Evolutionary conservation across 2,113 vertebrate species (phyloP).

Genomic region (Rhipidura dahli): DNA sequence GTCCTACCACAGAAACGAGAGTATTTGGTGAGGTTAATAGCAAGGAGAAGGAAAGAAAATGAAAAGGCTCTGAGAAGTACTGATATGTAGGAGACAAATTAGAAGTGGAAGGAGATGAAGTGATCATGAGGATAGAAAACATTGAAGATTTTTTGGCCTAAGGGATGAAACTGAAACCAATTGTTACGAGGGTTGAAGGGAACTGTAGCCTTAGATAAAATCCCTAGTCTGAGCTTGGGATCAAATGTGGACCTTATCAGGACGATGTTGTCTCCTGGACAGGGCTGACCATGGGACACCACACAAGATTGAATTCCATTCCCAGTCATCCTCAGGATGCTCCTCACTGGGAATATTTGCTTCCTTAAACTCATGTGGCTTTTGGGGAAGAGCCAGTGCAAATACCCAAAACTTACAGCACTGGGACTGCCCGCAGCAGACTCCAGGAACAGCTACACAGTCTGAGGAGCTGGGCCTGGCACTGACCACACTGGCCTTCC

Average conservation of each 20-base stretch:
- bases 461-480: background rate
- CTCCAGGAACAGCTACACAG: background rate
- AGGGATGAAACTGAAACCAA: background rate
- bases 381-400: background rate
- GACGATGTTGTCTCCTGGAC: background rate
- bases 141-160: background rate
- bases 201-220: background rate
- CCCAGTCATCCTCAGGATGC: fast-evolving
- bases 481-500: background rate
- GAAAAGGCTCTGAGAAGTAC: background rate
- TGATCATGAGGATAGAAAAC: background rate
- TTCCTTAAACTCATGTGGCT: background rate
- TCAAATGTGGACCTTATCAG: background rate
- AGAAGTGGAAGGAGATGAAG: background rate
- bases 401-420: background rate
- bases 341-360: background rate
- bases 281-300: background rate
- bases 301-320: fast-evolving
- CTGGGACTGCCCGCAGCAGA: background rate
- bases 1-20: background rate
- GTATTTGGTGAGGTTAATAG: background rate
- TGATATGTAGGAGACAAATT: background rate
- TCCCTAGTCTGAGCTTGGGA: background rate
- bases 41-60: background rate
- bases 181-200: background rate